Evolutionary conservation across 2,888 invertebrate species (phyloP), one percentile per base, ranked within the genome.

Genomic region (Pemphredon lugubris): DNA sequence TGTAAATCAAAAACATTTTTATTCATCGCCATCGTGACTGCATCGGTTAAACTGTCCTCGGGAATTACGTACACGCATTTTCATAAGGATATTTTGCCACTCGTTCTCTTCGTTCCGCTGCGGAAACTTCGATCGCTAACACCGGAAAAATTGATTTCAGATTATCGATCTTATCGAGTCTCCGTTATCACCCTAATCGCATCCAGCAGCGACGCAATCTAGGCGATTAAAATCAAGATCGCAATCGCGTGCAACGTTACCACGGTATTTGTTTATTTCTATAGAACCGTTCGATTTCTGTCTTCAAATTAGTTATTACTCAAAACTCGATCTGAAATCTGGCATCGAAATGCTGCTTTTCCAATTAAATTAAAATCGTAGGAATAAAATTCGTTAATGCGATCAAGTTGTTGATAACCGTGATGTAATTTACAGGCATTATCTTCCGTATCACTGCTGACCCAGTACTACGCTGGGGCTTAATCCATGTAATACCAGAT

Each of bases 221-320:
- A 59, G 39, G 47, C 60, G 54, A 50, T 55, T 44, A 23, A 64
- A 64, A 64, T 53, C 42, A 30, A 18, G 47, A 58, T 64, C 26
- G 40, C 37, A 63, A 37, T 48, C 50, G 26, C 5, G 26, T 63
- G 42, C 37, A 44, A 48, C 34, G 14, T 42, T 3, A 6, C n/a
- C n/a, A n/a, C n/a, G n/a, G n/a, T n/a, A n/a, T n/a, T n/a, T n/a
- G n/a, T n/a, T n/a, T n/a, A n/a, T n/a, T n/a, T n/a, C n/a, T n/a
- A n/a, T n/a, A n/a, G n/a, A n/a, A n/a, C n/a, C n/a, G n/a, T n/a
- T n/a, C n/a, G n/a, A n/a, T n/a, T n/a, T n/a, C n/a, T n/a, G n/a
- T n/a, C n/a, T n/a, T n/a, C n/a, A n/a, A n/a, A n/a, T n/a, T n/a
- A n/a, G n/a, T n/a, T n/a, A n/a, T n/a, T n/a, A n/a, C n/a, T n/a